Base-by-base conservation (phyloP, 2,888 invertebrate species). In the Hypsopygia costalis region DNA sequence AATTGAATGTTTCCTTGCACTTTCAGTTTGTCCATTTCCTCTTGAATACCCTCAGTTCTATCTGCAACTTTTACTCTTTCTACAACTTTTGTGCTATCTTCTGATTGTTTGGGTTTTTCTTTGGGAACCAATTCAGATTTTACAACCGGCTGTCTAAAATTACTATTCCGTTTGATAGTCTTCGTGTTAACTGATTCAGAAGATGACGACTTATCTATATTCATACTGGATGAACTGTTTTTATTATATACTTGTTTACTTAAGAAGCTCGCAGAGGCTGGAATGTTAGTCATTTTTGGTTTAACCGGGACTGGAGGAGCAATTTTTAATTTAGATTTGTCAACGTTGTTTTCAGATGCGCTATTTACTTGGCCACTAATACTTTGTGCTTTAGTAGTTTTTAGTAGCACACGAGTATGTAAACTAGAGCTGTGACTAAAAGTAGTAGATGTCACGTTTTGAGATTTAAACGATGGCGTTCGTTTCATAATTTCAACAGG, bases 261-360 rank as follows among this genome's bases (percentile, higher is more conserved):
- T 25, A 8, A 62, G 30, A 63, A 49, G 35, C 52, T 50, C 2
- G 65, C 43, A 11, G 68, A 43, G 8, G 58, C 50, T 5, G 78
- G 62, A 41, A 77, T 69, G 47, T 66, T 75, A 25, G 75, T 57
- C 6, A 83, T 62, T 73, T 81, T 87, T 25, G 93, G 93, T 76
- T 93, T 93, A 0, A 80, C 83, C 28, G 93, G 93, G 46, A 93
- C 91, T 0, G 93, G 93, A 1, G 93, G 93, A 7, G 93, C 93
- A 44, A 77, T 42, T 68, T 87, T 88, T 3, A 90, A 70, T 67
- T 90, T 92, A 1, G 75, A 66, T 28, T 79, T 61, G 55, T 72
- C 77, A 31, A 45, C 9, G 33, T 46, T 41, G 30, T 55, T 54
- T 36, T 59, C 60, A 43, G 45, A 57, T 6, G 40, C 36, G 11